Conservation (phyloP, 1,140 invertebrate genomes). For the Phymorhynchus buccinoides region DNA sequence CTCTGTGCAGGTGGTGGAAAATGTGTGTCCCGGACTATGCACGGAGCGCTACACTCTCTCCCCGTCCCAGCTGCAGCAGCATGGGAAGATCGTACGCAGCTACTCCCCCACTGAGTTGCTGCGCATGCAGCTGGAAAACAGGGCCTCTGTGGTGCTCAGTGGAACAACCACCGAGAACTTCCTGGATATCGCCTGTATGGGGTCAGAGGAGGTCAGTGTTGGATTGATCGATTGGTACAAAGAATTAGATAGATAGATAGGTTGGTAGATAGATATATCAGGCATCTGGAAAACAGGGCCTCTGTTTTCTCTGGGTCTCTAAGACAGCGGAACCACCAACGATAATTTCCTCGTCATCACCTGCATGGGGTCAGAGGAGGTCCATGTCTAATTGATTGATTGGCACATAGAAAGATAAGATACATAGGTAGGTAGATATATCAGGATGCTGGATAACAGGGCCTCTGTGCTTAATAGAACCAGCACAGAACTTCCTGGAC, state of each 20-base stretch:
- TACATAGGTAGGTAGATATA: too few species aligned
- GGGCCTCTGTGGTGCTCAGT: constrained; percentile 67
- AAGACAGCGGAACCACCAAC: constrained; percentile 77
- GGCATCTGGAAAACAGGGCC: constrained; percentile 58
- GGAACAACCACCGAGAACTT: constrained; percentile 80
- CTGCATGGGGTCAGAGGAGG: constrained; percentile 79
- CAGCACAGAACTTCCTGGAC: constrained; percentile 79
- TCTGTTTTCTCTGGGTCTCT: constrained; percentile 62
- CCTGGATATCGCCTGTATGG: constrained; percentile 81
- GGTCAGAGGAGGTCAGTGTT: constrained; percentile 72
- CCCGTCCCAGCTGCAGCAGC: constrained; percentile 76
- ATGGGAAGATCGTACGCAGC: constrained; percentile 76
- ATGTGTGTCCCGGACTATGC: constrained; percentile 81
- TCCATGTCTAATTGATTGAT: neutral
- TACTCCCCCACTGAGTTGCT: constrained; percentile 80
- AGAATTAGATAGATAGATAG: too few species aligned
- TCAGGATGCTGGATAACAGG: constrained; percentile 59
- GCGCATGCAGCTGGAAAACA: constrained; percentile 67
- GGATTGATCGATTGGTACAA: neutral
- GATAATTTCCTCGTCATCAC: constrained; percentile 82
- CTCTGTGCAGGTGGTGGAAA: constrained; percentile 73
- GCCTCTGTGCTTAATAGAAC: constrained; percentile 74
- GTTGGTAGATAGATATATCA: too few species aligned
- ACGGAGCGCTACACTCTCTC: constrained; percentile 81
- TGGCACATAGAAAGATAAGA: too few species aligned